phyloP scores from a whole-genome alignment of 2,113 vertebrate species.

The mouse (Mus musculus) region DNA sequence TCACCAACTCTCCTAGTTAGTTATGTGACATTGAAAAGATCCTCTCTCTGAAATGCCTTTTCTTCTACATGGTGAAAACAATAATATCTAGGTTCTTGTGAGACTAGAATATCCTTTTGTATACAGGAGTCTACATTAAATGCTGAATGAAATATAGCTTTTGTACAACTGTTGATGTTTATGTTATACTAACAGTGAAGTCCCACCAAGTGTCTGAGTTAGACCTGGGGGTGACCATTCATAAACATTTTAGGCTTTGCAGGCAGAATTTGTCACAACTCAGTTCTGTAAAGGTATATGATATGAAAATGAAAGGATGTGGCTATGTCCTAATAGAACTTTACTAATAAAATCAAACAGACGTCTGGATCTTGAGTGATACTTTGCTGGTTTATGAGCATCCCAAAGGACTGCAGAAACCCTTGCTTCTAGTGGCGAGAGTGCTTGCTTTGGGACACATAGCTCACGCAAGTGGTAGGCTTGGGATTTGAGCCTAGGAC shows the following conservation, averaged over 20 bases:
- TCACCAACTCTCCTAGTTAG: slow-evolving; percentile 2
- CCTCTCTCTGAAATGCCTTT: not conserved
- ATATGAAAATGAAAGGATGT: not conserved
- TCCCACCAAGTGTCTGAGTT: not conserved
- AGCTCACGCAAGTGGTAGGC: not conserved
- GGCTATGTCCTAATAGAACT: not conserved
- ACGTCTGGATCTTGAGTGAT: not conserved
- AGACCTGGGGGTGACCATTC: not conserved
- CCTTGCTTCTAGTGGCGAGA: not conserved
- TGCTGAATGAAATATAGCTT: slow-evolving; percentile 20
- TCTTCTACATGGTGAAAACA: not conserved
- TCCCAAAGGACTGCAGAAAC: slow-evolving; percentile 11
- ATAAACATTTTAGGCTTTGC: slow-evolving; percentile 4
- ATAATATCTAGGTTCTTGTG: not conserved
- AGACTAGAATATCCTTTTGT: not conserved
- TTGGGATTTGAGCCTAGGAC: not conserved
- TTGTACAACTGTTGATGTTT: not conserved
- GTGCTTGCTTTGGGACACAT: not conserved
- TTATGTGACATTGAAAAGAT: slow-evolving; percentile 25
- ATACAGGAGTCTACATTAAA: not conserved
- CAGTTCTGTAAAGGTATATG: not conserved
- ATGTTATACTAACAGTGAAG: not conserved
- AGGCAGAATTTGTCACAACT: slow-evolving; percentile 16
- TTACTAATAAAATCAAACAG: slow-evolving; percentile 43
- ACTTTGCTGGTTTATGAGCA: not conserved